Conservation (phyloP, 2,888 invertebrate genomes). For the Pinctada fucata region DNA sequence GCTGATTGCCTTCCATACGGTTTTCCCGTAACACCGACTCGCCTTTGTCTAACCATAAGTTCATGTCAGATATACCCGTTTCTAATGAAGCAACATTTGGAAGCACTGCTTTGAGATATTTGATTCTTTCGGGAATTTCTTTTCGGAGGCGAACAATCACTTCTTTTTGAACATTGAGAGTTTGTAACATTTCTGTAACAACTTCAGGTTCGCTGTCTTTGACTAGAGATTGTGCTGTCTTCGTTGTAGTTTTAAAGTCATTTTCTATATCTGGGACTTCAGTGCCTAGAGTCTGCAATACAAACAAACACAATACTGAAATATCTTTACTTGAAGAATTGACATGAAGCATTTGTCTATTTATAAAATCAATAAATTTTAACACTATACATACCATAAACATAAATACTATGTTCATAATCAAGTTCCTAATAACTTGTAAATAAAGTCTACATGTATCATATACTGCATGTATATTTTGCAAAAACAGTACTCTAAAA, state of each 20-base stretch:
- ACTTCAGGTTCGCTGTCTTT: conserved; percentile 93
- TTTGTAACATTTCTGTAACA: conserved; percentile 92
- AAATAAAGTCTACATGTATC: too few species aligned
- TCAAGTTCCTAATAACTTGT: too few species aligned
- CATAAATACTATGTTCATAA: too few species aligned
- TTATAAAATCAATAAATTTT: too few species aligned
- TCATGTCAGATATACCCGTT: conserved; percentile 90
- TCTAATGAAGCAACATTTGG: conserved; percentile 92
- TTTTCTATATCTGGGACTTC: conserved; percentile 93
- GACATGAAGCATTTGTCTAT: too few species aligned
- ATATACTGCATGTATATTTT: too few species aligned
- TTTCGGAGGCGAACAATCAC: conserved; percentile 71
- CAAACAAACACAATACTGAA: conserved; percentile 24
- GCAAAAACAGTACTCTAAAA: too few species aligned
- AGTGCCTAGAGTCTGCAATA: conserved; percentile 83
- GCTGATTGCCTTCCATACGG: conserved; percentile 83
- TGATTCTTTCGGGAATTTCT: conserved; percentile 89
- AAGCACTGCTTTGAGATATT: conserved; percentile 77
- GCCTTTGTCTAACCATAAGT: conserved; percentile 90
- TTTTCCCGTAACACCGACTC: conserved; percentile 84
- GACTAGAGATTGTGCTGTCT: conserved; percentile 92
- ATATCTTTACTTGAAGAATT: not conserved
- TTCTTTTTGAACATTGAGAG: conserved; percentile 79
- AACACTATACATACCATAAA: too few species aligned
- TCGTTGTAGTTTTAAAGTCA: conserved; percentile 92